Evolutionary conservation across 2,797 vertebrate species (phyloP), one percentile per base, ranked within the genome.

Genomic region (Dallia pectoralis): DNA sequence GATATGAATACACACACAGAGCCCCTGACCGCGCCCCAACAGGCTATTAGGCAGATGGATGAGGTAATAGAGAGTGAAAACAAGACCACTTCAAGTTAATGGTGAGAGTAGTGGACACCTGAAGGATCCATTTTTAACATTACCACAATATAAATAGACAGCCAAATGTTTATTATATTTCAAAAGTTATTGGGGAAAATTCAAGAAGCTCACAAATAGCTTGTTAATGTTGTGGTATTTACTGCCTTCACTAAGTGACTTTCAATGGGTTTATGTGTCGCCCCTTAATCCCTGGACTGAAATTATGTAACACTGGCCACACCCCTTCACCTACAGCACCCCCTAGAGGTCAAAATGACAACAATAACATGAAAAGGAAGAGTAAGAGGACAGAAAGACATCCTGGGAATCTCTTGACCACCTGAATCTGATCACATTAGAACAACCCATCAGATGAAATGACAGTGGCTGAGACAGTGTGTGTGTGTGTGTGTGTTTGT

Each of bases 11-110:
- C 33, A 56, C 62, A 30, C 7, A 49, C 70, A 48, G 8, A 63
- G 33, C 32, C 61, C 61, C 72, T 8, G 70, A 73, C 88, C 85
- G 61, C 85, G 40, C 89, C 88, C 88, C 66, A n/a, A 79, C 59
- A 80, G 84, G 75, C 88, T 89, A 91, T 91, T 90, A 91, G 82
- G 72, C 78, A 82, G 88, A 89, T 86, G 84, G 88, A 91, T 87
- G 74, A 80, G 75, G 61, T 69, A 18, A 33, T 4, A 53, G 30
- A 32, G 49, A 70, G 48, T 11, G 15, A 36, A 51, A 59, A 19
- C 32, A 19, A 56, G 68, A 7, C 9, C n/a, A 67, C 40, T n/a
- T 12, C 8, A 18, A 32, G 63, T 36, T 8, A 65, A 36, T 7
- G 16, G 19, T 18, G 30, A 15, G 32, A 33, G 19, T 18, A 19